Evolutionary conservation across 1,140 invertebrate species (phyloP).

Genomic region (Sitobion miscanthi): DNA sequence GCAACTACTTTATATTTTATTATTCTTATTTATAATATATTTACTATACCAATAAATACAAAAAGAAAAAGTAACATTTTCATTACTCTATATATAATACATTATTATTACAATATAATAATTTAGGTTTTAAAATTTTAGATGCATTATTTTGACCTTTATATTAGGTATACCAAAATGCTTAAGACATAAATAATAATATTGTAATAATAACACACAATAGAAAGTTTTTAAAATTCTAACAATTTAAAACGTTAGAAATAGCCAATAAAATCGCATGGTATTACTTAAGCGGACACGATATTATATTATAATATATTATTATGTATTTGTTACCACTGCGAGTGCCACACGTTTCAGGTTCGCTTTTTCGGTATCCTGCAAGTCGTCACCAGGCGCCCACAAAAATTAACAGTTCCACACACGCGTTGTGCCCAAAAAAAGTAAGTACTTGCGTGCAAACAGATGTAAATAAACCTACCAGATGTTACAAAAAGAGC

Average conservation of each 20-base stretch:
- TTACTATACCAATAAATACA: too few species aligned
- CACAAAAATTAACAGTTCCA: constrained; percentile 27
- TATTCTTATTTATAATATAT: too few species aligned
- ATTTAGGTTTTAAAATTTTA: neutral
- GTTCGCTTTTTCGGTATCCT: neutral
- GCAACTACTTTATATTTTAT: too few species aligned
- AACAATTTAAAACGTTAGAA: neutral
- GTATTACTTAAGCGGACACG: neutral
- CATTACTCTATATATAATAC: too few species aligned
- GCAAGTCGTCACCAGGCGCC: neutral
- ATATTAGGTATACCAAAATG: neutral
- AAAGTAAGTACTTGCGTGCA: neutral
- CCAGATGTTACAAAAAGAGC: neutral
- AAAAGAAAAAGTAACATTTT: too few species aligned
- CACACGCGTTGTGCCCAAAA: constrained; percentile 23
- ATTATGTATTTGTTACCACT: neutral
- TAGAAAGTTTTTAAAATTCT: neutral
- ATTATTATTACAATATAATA: neutral
- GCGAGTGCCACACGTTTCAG: neutral
- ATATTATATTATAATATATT: neutral
- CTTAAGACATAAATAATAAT: neutral
- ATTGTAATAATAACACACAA: neutral
- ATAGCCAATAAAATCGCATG: neutral
- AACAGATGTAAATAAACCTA: neutral
- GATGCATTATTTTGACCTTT: neutral